phyloP scores from a whole-genome alignment of 2,797 vertebrate genomes.

The Erithacus rubecula region DNA sequence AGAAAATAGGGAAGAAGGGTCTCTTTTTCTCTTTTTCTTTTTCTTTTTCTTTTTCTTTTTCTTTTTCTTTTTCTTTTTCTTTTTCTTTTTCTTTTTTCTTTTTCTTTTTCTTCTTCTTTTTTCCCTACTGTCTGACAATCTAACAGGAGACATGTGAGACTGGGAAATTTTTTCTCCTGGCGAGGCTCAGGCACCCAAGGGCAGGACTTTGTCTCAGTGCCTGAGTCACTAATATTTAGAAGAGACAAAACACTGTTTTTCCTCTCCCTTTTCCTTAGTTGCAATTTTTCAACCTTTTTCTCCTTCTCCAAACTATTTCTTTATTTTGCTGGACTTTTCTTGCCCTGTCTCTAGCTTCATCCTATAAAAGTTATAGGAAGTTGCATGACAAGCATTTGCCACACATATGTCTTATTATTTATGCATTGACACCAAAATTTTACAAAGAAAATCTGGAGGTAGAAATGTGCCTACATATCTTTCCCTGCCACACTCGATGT shows the following conservation, averaged over 20 bases:
- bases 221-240: background rate
- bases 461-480: background rate
- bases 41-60: too few relatives aligned
- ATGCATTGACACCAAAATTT: background rate
- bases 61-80: too few relatives aligned
- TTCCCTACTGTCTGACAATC: background rate
- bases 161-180: background rate
- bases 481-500: background rate
- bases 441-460: background rate
- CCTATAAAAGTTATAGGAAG: background rate
- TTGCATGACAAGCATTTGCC: background rate
- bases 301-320: background rate
- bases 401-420: background rate
- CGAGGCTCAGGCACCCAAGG: accelerated
- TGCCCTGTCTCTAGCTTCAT: background rate
- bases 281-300: background rate
- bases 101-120: too few relatives aligned
- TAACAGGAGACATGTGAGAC: background rate
- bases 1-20: background rate
- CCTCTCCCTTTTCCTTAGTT: background rate
- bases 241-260: background rate
- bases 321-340: background rate
- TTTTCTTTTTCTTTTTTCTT: too few relatives aligned
- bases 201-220: background rate
- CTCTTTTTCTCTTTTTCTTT: background rate